Conservation (phyloP, 2,888 invertebrate genomes). For the Lobophora halterata region DNA sequence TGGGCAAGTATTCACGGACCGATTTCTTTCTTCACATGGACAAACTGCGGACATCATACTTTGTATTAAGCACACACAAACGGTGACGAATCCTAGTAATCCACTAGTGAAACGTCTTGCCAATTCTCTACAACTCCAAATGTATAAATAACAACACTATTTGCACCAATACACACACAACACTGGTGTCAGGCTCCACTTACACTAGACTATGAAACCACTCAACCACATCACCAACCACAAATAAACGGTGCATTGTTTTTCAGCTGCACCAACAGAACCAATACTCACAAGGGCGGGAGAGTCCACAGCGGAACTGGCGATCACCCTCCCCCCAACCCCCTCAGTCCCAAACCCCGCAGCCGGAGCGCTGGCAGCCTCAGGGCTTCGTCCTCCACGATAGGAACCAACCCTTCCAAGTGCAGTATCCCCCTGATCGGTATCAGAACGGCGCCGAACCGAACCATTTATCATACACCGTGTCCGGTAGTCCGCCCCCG, state of each 20-base stretch:
- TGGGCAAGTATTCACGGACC: no score
- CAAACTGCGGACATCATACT: no score
- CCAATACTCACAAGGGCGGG: slow-evolving; percentile 46
- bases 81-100: no score
- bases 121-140: no score
- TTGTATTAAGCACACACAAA: no score
- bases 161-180: slow-evolving; percentile 8
- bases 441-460: slow-evolving; percentile 84
- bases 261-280: slow-evolving; percentile 64
- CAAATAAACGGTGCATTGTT: slow-evolving; percentile 1
- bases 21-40: no score
- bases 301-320: slow-evolving; percentile 63
- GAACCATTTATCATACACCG: slow-evolving; percentile 81
- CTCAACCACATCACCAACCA: slow-evolving; percentile 1
- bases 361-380: slow-evolving; percentile 69
- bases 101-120: no score
- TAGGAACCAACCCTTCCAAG: slow-evolving; percentile 59
- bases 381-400: slow-evolving; percentile 86
- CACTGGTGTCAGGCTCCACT: slow-evolving; percentile 10
- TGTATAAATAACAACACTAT: slow-evolving; percentile 6
- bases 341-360: slow-evolving; percentile 38
- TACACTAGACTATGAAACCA: not conserved
- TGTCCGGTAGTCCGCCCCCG: slow-evolving; percentile 57
- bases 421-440: slow-evolving; percentile 69
- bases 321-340: slow-evolving; percentile 65